phyloP scores from a whole-genome alignment of 2,888 invertebrate species.

The Ashinkailepas kermadecensis region DNA sequence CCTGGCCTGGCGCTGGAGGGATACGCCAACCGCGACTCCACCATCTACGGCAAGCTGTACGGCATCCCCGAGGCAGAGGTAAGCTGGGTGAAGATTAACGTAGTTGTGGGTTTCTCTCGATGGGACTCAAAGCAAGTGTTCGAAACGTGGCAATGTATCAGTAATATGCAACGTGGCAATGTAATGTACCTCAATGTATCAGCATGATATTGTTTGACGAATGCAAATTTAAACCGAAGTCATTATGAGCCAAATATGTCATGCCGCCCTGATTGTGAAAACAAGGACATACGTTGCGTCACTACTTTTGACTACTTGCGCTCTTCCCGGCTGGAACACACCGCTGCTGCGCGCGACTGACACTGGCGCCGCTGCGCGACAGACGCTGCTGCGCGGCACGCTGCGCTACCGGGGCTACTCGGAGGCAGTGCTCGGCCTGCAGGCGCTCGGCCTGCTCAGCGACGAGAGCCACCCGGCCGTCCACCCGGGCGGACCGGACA shows the following conservation, averaged over 20 bases:
- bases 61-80: constrained; percentile 62
- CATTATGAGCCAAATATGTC: too few species aligned
- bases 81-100: not conserved
- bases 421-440: constrained; percentile 77
- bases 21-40: constrained; percentile 93
- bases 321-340: too few species aligned
- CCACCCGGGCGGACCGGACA: constrained; percentile 91
- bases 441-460: constrained; percentile 79
- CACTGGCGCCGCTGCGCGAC: constrained; percentile 35
- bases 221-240: too few species aligned
- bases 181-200: too few species aligned
- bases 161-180: too few species aligned
- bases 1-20: constrained; percentile 96
- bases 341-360: not conserved
- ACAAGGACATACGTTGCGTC: too few species aligned
- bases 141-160: too few species aligned
- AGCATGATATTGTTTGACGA: too few species aligned
- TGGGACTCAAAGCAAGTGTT: too few species aligned
- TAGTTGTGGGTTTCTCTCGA: too few species aligned
- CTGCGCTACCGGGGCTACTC: constrained; percentile 67
- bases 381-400: constrained; percentile 87
- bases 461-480: constrained; percentile 75
- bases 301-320: too few species aligned
- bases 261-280: too few species aligned
- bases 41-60: constrained; percentile 76